Evolutionary conservation across 1,140 invertebrate species (phyloP), one percentile per base, ranked within the genome.

Genomic region (Stratiolaelaps scimitus): DNA sequence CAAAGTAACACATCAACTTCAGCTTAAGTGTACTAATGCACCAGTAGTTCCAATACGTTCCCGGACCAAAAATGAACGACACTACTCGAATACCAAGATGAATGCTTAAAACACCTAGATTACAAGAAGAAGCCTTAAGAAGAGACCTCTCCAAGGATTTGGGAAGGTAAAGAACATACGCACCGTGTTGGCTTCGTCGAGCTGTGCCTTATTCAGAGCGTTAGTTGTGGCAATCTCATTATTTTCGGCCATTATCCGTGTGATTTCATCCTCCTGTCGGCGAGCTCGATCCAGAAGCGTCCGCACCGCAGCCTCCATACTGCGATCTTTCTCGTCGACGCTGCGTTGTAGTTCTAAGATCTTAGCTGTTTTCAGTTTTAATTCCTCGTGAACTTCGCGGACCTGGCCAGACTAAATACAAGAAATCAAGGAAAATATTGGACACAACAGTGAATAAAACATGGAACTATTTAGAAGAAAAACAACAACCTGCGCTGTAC

Each of bases 211-310:
- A 15, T 60, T 26, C 10, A 29, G 26, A 34, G 53, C 53, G 53
- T 60, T 60, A 1, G 17, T 60, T 34, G 34, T 26, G n/a, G 34
- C 34, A 13, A 60, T 26, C 6, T 60, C 20, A 23, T 60, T 60
- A 17, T 60, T 60, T 34, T 60, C 53, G 53, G 26, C 13, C 13
- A 60, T 60, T 26, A 60, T 29, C 34, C 53, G 53, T 60, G 13
- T 60, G 34, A 15, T 20, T 23, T 60, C 53, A 19, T 15, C 53
- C 15, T 26, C 53, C 20, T 60, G 53, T 17, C 53, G 17, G 53
- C 15, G 34, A 60, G 26, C 53, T 10, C 23, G 17, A 34, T 26
- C 53, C 15, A 60, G 23, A 26, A 60, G 17, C 10, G 6, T 15
- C 26, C 2, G 2, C 6, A 60, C 53, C 10, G 17, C 53, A 19